Evolutionary conservation across 1,140 invertebrate genomes (phyloP), one percentile per base, ranked within the genome.

Genomic region (Drosophila parabipectinata): DNA sequence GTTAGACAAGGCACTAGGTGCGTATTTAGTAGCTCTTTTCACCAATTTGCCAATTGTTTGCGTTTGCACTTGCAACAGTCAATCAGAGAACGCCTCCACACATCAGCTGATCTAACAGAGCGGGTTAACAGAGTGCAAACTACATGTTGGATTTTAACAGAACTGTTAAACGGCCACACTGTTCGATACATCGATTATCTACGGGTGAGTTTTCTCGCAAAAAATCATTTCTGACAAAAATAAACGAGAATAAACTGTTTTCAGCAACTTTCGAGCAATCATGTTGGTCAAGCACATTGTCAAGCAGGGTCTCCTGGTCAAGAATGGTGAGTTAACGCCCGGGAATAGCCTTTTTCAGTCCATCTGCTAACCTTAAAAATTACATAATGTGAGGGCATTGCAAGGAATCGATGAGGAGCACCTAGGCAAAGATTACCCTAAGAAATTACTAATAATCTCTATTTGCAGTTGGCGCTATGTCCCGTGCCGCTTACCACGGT

Each of bases 201-300:
- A 34, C 41, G 74, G 76, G 80, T 84, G 60, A 77, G 80, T 66
- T 68, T 56, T 39, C 24, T 28, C 1, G 56, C 59, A 21, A 62
- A 73, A 53, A 67, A 81, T 69, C 24, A 66, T 48, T 57, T 5
- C 18, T 1, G 9, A 21, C 12, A 7, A 51, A 72, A 50, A 67
- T 55, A 68, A 69, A 54, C 51, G 14, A 63, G 52, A 50, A 50
- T 68, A 41, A 45, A 9, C 1, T 4, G 56, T 59, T 66, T 77
- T 9, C 28, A 76, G 55, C 14, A 62, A 66, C 15, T 57, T 63
- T 67, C 52, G 50, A 88, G 83, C 67, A 90, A 91, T 62, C 66
- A 91, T 91, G 90, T 91, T 91, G 90, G 83, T 90, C 18, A 82
- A 91, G 45, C 87, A 91, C 73, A 79, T 91, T 59, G 78, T 85